Conservation (phyloP, 2,888 invertebrate genomes). For the Steinernema scapterisci region DNA sequence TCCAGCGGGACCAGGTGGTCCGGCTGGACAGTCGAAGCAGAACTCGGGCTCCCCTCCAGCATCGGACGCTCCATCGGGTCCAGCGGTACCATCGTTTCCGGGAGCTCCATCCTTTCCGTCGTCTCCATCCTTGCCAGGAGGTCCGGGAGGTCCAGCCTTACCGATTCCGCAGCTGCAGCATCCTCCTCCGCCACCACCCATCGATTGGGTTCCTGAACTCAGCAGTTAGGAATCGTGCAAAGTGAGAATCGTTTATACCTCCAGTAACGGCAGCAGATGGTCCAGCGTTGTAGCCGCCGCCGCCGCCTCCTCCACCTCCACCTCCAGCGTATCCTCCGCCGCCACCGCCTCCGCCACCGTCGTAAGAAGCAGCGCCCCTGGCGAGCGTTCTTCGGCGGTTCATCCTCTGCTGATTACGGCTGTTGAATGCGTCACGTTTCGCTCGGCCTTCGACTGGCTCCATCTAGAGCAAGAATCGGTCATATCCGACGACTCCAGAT, state of each 20-base stretch:
- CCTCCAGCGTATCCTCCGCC: constrained; percentile 12
- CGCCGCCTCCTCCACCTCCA: constrained; percentile 12
- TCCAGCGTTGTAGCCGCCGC: not conserved
- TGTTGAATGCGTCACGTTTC: constrained; percentile 4
- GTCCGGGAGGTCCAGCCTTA: constrained; percentile 19
- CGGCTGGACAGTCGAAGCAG: constrained; percentile 12
- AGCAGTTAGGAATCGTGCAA: no score
- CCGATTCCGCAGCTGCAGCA: constrained; percentile 20
- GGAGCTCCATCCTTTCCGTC: not conserved
- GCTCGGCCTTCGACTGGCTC: not conserved
- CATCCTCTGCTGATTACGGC: constrained; percentile 1
- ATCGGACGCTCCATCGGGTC: not conserved
- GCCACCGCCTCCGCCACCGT: constrained; percentile 19
- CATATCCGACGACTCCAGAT: constrained; percentile 36
- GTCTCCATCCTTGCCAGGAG: constrained; percentile 17
- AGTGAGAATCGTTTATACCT: no score
- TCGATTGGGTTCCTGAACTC: not conserved
- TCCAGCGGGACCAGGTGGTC: constrained; percentile 3
- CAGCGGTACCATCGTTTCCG: not conserved
- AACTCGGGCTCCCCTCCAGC: not conserved
- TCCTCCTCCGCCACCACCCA: not conserved
- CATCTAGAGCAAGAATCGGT: not conserved
- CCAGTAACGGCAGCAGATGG: not conserved
- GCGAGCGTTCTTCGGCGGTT: not conserved
- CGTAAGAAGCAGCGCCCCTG: constrained; percentile 1